These are phyloP conservation scores for Petromus typicus DNA, from an alignment of 2,113 vertebrate species.

Conservation along the genomic window DNA sequence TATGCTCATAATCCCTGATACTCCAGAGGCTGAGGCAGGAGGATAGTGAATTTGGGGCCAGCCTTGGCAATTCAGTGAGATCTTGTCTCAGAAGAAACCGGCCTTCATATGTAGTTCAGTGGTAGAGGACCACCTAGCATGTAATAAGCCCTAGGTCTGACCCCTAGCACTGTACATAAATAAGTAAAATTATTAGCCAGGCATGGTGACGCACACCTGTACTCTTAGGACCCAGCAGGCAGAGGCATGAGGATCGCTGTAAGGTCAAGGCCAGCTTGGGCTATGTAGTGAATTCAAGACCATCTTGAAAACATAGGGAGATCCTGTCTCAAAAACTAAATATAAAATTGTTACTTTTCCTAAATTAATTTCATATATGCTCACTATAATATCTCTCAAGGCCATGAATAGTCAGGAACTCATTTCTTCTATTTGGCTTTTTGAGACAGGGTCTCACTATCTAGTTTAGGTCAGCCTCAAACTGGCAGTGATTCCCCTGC, in stretches of 20 bases:
- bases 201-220: neutral
- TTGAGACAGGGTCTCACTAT: neutral
- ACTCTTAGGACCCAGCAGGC: neutral
- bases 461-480: neutral
- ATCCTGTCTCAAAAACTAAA: neutral
- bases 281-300: neutral
- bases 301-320: neutral
- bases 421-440: neutral
- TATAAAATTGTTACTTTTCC: no score
- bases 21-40: neutral
- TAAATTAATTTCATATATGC: neutral
- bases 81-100: neutral
- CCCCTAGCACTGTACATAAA: neutral
- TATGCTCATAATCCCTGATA: neutral
- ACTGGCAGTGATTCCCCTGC: neutral
- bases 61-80: neutral
- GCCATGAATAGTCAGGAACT: neutral
- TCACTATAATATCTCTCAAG: neutral
- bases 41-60: neutral
- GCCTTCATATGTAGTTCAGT: neutral
- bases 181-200: neutral
- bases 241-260: neutral
- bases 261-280: neutral
- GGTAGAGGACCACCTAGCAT: neutral
- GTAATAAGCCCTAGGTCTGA: neutral